A percentile compares a stretch with the other conserved stretches of the same genome.
phyloP scores from a whole-genome alignment of 2,797 vertebrate species.

The Mormyrus hasselquistii region DNA sequence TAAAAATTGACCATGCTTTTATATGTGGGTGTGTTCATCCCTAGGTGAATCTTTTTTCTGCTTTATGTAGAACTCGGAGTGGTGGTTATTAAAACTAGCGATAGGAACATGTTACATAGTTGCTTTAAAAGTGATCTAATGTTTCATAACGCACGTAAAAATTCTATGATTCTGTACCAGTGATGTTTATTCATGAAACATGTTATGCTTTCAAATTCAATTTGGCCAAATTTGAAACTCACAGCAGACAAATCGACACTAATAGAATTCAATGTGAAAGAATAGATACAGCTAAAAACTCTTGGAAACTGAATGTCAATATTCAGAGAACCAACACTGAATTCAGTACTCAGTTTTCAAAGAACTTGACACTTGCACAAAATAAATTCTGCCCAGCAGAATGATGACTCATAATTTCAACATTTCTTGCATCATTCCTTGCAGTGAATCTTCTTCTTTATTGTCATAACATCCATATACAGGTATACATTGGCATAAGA shows the following conservation, averaged over 20 bases:
- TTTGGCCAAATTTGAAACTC: background rate
- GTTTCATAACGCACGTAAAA: background rate
- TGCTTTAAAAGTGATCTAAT: background rate
- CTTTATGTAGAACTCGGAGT: background rate
- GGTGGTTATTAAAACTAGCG: background rate
- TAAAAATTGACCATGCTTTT: background rate
- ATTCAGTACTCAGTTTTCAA: background rate
- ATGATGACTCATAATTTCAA: background rate
- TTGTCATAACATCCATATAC: background rate
- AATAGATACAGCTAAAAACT: background rate
- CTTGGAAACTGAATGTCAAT: background rate
- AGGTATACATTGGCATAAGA: background rate
- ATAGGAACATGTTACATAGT: background rate
- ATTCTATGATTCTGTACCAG: background rate
- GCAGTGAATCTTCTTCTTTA: background rate
- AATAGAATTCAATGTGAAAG: background rate
- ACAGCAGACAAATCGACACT: background rate
- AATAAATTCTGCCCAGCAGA: background rate
- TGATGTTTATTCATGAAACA: background rate
- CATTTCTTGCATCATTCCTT: background rate
- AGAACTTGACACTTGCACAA: background rate
- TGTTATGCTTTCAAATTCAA: background rate
- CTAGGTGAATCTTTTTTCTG: background rate
- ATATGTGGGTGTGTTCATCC: background rate
- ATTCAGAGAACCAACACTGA: background rate